These are phyloP conservation scores for Trematomus loennbergii DNA, from an alignment of 2,113 vertebrate species.

Conservation along the genomic window DNA sequence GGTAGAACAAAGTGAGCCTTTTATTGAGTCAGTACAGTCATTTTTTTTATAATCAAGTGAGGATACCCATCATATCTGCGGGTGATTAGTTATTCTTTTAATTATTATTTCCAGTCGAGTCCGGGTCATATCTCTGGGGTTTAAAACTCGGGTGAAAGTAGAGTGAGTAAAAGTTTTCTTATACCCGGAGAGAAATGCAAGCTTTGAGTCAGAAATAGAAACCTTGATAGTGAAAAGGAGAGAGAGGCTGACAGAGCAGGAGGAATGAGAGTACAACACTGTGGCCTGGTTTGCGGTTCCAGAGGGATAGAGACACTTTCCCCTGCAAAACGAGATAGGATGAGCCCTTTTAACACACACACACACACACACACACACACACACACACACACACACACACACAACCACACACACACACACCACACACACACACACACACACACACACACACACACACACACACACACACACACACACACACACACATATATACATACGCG, in stretches of 20 bases:
- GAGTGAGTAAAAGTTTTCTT: constrained; percentile 39
- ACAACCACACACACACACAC: constrained; percentile 35
- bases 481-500: constrained; percentile 18
- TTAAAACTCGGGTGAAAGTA: constrained; percentile 29
- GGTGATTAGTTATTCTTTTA: constrained; percentile 6
- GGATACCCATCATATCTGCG: not conserved
- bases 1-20: not conserved
- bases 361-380: constrained; percentile 23
- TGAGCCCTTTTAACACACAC: constrained; percentile 65
- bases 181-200: constrained; percentile 37
- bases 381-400: constrained; percentile 13
- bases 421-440: constrained; percentile 34
- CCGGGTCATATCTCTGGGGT: constrained; percentile 18
- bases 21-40: not conserved
- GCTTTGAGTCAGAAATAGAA: constrained; percentile 68
- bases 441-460: constrained; percentile 20
- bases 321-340: constrained; percentile 72
- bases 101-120: constrained; percentile 32
- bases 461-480: constrained; percentile 34
- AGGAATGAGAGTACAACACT: constrained; percentile 56
- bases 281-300: constrained; percentile 81
- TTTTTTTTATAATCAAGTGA: not conserved
- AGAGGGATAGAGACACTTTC: constrained; percentile 70
- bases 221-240: constrained; percentile 21
- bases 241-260: constrained; percentile 26